phyloP scores from a whole-genome alignment of 1,140 invertebrate species.

The Thaumatotibia leucotreta region DNA sequence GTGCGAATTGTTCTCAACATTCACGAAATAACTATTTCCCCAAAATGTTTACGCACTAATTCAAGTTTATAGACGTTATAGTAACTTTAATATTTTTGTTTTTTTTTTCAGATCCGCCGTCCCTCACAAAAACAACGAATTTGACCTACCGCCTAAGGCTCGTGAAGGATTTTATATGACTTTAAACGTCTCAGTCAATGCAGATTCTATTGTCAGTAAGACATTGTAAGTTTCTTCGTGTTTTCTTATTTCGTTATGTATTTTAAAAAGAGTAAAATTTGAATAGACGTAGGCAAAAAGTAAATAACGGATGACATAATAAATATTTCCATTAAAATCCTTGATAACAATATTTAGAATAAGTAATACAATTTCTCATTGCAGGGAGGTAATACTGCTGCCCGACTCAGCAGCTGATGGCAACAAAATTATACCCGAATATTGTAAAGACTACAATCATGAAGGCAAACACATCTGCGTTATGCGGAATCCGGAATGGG shows the following conservation, averaged over 20 bases:
- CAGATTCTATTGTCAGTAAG: neutral
- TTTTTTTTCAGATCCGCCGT: neutral
- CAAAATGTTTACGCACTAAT: no score
- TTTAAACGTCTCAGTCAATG: neutral
- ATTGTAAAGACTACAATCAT: neutral
- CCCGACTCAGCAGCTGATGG: neutral
- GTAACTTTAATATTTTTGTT: no score
- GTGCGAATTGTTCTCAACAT: no score
- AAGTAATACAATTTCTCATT: neutral
- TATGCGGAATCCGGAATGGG: neutral
- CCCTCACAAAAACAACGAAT: neutral
- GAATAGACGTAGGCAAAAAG: no score
- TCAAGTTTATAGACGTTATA: no score
- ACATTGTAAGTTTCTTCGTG: neutral
- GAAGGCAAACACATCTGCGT: neutral
- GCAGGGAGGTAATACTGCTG: neutral
- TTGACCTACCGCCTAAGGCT: neutral
- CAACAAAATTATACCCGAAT: neutral
- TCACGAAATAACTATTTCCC: no score
- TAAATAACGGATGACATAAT: no score
- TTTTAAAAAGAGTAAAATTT: no score
- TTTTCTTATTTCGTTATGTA: no score
- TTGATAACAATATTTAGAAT: no score
- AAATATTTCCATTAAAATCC: no score
- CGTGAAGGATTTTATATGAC: neutral